Base-by-base conservation (phyloP, 2,113 vertebrate species). In the Oenanthe oenanthe region DNA sequence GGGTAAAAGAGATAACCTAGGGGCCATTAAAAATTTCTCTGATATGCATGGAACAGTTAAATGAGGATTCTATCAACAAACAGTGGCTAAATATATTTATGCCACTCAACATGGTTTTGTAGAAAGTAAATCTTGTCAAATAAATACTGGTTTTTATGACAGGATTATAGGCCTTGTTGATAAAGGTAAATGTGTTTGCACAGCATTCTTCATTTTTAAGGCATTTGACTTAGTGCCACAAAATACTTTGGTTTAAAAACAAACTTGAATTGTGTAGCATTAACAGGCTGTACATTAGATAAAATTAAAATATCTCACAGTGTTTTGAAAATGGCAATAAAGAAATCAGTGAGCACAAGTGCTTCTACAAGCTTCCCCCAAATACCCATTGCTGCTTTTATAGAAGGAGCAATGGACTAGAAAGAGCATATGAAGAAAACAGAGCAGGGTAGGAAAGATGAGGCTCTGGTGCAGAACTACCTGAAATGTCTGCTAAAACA, bases 61-160 rank as follows among this genome's bases (percentile, higher is more conserved):
- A 92, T 85, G 32, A 54, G 54, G 26, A 76, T 90, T 92, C 72
- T 74, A 60, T 93, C 91, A 92, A 93, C 29, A 92, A 84, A 61
- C 24, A 74, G 24, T 38, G 20, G 20, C 26, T 80, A 92, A 94
- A 66, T 43, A 70, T 76, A 38, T 77, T 94, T 84, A 86, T 71
- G 34, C 11, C 67, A 84, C 42, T 88, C 68, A 92, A 51, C 11
- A 73, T 3, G 6, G 11, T 67, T 96, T 80, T 63, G 38, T 51
- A 77, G 18, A 77, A 85, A 85, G 29, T n/a, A 89, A 85, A 85
- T 88, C 54, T 77, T 90, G 32, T 77, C 60, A 95, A 83, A 82
- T 8, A 88, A 83, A 24, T 13, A 29, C 2, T 53, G 1, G 10
- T 80, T 88, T 88, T 76, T 58, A 82, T 80, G 26, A 47, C 31